Evolutionary conservation across 2,888 invertebrate species (phyloP), one percentile per base, ranked within the genome.

Genomic region (Andrena chrysosceles): DNA sequence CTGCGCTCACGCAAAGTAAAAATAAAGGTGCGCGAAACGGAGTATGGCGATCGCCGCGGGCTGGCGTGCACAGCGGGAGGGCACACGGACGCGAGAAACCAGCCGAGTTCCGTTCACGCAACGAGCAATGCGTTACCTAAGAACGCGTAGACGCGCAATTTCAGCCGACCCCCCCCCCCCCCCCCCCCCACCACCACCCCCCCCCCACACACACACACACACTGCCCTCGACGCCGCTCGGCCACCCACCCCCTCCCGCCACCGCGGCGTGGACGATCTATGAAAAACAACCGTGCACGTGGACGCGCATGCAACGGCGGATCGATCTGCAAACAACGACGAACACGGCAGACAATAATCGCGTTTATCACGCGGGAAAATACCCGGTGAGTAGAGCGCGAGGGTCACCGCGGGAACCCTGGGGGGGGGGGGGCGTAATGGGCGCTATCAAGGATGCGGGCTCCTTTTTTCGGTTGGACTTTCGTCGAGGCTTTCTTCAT

Each of bases 41-140:
- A 78, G 70, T 79, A 71, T 81, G 72, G 68, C 81, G 81, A 78
- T 81, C 81, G 81, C 84, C 64, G 56, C 80, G 42, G 52, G 79
- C 56, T 48, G 68, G 63, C 72, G 62, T 52, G 52, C 35, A 56
- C 56, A 26, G 23, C 20, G 52, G 52, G 20, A 52, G 20, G 20
- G 20, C n/a, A 4, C 1, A 10, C 16, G 4, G 20, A 48, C 33
- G 48, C 31, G 56, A 23, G 33, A 42, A 26, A 10, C 48, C 64
- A 52, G 31, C 49, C 60, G 54, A 79, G 80, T 84, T 80, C 83
- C 79, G 84, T 87, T 87, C 85, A 87, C 87, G 87, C 86, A 82
- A 87, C 87, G 88, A 80, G 83, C 86, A 69, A 79, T 87, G 90
- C 90, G 88, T 90, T 90, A 90, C 90, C 88, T 89, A 89, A 90